Conservation (phyloP, 1,140 invertebrate species). For the Ericerus pela region DNA sequence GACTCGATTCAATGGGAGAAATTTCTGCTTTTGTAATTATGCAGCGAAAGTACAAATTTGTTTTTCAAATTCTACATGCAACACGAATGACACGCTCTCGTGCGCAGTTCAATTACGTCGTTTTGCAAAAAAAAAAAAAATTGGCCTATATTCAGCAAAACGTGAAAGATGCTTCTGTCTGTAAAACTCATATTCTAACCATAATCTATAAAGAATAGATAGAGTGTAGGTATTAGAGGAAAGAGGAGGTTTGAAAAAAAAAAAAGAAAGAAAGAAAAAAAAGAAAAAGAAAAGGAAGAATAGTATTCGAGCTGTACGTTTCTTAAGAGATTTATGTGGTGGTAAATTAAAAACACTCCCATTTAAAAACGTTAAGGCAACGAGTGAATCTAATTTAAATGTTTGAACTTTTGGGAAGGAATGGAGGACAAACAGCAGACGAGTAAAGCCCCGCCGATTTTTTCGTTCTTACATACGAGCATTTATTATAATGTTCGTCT, state of each 20-base stretch:
- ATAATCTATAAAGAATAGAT: neutral
- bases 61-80: too few species aligned
- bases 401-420: slow-evolving; percentile 5
- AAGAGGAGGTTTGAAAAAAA: neutral
- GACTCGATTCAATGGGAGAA: too few species aligned
- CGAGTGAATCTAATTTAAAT: slow-evolving; percentile 2
- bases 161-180: neutral
- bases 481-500: slow-evolving; percentile 10
- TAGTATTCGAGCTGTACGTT: too few species aligned
- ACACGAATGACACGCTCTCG: slow-evolving; percentile 1
- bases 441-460: neutral
- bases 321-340: slow-evolving; percentile 2
- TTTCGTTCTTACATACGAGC: neutral
- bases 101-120: slow-evolving; percentile 1
- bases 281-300: too few species aligned
- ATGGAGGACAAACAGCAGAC: slow-evolving; percentile 7
- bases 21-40: too few species aligned
- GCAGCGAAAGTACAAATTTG: too few species aligned
- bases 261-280: too few species aligned
- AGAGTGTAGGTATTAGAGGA: neutral
- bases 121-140: neutral
- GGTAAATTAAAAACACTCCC: slow-evolving; percentile 12
- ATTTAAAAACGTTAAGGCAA: slow-evolving; percentile 9
- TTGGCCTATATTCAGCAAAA: slow-evolving; percentile 2
- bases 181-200: neutral